Percentiles rank a stretch among this genome's conserved stretches.
Conservation (phyloP, 2,797 vertebrate genomes). For the Iguana delicatissima region DNA sequence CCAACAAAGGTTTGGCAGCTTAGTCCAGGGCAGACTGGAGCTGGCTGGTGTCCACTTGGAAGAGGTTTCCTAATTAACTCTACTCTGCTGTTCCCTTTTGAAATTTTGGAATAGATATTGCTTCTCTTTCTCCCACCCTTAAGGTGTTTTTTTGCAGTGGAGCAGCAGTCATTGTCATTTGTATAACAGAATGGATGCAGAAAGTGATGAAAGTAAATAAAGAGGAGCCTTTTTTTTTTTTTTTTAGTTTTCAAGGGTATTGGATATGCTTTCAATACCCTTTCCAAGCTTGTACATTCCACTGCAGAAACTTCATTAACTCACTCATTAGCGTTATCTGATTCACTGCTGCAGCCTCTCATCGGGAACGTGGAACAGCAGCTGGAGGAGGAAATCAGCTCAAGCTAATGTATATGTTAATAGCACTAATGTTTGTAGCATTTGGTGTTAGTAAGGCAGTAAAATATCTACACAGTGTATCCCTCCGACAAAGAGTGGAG, state of each 20-base stretch:
- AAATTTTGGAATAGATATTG: constrained; percentile 29
- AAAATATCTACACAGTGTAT: constrained; percentile 66
- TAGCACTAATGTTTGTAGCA: constrained; percentile 65
- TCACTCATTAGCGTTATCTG: constrained; percentile 71
- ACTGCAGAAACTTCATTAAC: constrained; percentile 78
- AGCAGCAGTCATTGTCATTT: neutral
- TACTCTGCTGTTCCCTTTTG: constrained; percentile 28
- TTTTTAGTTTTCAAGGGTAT: constrained; percentile 43
- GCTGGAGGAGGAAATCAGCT: constrained; percentile 62
- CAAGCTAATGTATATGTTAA: constrained; percentile 74
- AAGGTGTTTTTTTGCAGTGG: neutral
- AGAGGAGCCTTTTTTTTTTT: neutral
- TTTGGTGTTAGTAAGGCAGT: constrained; percentile 68
- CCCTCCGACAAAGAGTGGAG: constrained; percentile 46
- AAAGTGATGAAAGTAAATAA: constrained; percentile 44
- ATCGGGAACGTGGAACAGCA: constrained; percentile 60
- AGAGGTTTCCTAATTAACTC: constrained; percentile 62
- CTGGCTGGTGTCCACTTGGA: constrained; percentile 53
- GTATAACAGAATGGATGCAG: constrained; percentile 19
- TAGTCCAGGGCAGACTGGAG: constrained; percentile 47
- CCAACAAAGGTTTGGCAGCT: constrained; percentile 50
- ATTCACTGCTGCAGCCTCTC: constrained; percentile 67
- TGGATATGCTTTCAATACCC: constrained; percentile 59
- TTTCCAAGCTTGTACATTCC: constrained; percentile 52
- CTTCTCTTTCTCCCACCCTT: neutral